Conservation (phyloP, 2,888 invertebrate species). For the Protonemura montana region DNA sequence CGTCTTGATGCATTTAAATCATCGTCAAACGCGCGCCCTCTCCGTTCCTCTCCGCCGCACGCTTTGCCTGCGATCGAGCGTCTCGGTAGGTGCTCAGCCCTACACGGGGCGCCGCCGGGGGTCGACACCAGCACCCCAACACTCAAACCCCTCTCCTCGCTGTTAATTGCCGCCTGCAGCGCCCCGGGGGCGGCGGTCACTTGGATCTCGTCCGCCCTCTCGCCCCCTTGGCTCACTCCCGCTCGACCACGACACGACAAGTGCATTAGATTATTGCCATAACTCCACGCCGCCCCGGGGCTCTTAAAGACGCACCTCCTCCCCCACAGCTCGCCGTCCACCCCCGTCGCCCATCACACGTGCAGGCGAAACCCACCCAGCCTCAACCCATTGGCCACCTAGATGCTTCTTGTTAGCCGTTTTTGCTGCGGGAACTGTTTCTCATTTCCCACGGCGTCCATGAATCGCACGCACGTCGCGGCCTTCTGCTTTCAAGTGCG, state of each 20-base stretch:
- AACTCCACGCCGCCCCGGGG: background rate
- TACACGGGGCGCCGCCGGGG: no score
- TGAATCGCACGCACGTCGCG: background rate
- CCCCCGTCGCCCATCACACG: background rate
- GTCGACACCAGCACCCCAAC: background rate
- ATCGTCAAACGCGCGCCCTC: background rate
- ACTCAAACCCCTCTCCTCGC: background rate
- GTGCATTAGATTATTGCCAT: background rate
- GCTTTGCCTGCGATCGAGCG: background rate
- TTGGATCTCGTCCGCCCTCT: background rate
- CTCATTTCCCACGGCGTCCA: conserved; percentile 3
- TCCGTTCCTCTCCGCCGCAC: background rate
- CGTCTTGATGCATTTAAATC: background rate
- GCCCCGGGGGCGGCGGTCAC: background rate
- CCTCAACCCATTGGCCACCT: no score
- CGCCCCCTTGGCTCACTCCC: background rate
- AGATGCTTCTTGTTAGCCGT: background rate
- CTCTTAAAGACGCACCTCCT: background rate
- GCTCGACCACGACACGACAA: conserved; percentile 12
- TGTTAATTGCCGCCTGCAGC: background rate
- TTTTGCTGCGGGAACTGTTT: background rate
- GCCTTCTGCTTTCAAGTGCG: background rate
- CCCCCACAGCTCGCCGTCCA: background rate
- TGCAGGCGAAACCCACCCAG: background rate
- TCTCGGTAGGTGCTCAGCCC: background rate